Conservation (phyloP, 2,113 vertebrate genomes). For the Lipophrys pholis region DNA sequence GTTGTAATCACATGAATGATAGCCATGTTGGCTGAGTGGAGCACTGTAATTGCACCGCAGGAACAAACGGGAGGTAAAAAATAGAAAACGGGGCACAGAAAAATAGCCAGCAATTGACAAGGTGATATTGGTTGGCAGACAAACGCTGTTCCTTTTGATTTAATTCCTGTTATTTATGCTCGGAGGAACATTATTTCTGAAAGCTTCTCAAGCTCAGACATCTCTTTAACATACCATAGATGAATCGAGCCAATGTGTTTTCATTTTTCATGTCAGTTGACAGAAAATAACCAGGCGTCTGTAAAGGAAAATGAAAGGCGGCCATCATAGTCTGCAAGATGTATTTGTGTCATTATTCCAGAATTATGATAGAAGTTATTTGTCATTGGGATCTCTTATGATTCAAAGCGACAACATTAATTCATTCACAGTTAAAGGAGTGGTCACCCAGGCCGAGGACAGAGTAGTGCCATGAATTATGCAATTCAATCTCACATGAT, state of each 20-base stretch:
- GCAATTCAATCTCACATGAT: conserved; percentile 56
- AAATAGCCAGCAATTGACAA: conserved; percentile 69
- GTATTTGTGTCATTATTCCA: conserved; percentile 16
- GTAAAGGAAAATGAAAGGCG: conserved; percentile 1
- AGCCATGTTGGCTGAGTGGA: conserved; percentile 49
- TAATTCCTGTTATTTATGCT: conserved; percentile 30
- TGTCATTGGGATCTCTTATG: conserved; percentile 37
- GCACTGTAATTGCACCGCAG: conserved; percentile 66
- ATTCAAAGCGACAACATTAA: conserved; percentile 38
- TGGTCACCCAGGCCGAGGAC: conserved; percentile 23
- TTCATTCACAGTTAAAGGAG: conserved; percentile 38
- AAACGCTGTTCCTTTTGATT: conserved; percentile 46
- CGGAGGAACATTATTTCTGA: conserved; percentile 13
- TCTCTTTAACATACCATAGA: conserved; percentile 20
- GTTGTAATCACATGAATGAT: conserved; percentile 69
- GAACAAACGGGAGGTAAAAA: conserved; percentile 66
- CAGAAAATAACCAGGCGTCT: conserved; percentile 12
- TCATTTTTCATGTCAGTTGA: conserved; percentile 14
- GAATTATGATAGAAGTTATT: conserved; percentile 14
- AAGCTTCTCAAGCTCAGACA: background rate
- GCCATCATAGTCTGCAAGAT: background rate
- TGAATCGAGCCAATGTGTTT: conserved; percentile 30
- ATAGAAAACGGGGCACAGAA: conserved; percentile 54
- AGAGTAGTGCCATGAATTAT: conserved; percentile 50
- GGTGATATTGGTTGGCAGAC: conserved; percentile 49